These are phyloP conservation scores for Drosophila gunungcola DNA, from an alignment of 1,140 invertebrate genomes.

Conservation along the genomic window DNA sequence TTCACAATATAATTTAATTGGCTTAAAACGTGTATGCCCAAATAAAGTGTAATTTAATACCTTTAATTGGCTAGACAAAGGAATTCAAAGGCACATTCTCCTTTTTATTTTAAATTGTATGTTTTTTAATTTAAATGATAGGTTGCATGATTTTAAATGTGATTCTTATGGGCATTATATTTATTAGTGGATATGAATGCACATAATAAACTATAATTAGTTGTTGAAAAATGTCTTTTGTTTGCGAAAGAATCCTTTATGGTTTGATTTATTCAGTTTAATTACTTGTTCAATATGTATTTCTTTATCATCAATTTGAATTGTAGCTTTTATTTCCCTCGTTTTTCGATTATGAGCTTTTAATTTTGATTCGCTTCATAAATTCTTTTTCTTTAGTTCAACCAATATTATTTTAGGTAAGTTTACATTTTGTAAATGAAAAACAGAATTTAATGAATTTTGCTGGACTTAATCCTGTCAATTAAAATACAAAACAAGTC, in stretches of 20 bases:
- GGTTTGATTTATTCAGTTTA: constrained; percentile 14
- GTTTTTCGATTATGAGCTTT: neutral
- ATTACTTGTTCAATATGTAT: constrained; percentile 12
- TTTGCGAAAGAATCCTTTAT: constrained; percentile 12
- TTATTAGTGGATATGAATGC: constrained; percentile 2
- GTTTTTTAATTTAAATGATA: too few species aligned
- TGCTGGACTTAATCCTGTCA: too few species aligned
- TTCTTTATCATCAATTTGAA: constrained; percentile 17
- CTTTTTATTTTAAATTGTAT: neutral
- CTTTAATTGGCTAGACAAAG: constrained; percentile 13
- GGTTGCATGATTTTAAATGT: neutral
- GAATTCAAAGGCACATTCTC: neutral
- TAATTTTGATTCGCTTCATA: neutral
- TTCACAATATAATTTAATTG: constrained; percentile 38
- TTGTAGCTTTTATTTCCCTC: neutral
- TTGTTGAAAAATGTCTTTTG: constrained; percentile 25
- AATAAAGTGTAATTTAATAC: constrained; percentile 9
- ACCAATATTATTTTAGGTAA: too few species aligned
- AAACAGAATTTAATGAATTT: too few species aligned
- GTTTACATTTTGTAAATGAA: too few species aligned
- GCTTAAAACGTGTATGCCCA: neutral
- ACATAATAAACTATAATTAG: constrained; percentile 28
- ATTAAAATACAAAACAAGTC: too few species aligned
- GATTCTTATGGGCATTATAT: neutral
- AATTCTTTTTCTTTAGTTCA: too few species aligned